Base-by-base conservation (phyloP, 1,140 invertebrate species). In the Vanessa tameamea region DNA sequence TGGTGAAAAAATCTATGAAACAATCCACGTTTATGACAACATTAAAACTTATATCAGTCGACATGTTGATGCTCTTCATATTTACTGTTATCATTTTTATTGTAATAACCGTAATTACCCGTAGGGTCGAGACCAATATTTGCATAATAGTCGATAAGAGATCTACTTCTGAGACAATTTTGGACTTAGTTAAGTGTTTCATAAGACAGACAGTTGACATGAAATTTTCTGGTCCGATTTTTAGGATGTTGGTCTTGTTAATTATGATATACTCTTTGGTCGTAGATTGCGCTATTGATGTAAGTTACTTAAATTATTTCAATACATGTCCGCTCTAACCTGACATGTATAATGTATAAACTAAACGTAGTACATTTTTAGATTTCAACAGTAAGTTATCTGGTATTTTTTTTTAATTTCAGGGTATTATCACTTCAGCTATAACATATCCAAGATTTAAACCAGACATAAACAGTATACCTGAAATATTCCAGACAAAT, bases 351-450 rank as follows among this genome's bases (percentile, higher is more conserved):
- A 31, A 31, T 4, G 2, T 31, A 31, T 31, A 31, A 6, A 31
- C 6, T 0, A 1, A 31, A 31, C 1, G 3, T 6, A 31, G 26
- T 31, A 6, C 26, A 1, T 31, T 6, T 31, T 4, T 31, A 31
- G 6, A 31, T 31, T 31, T 31, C 26, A 31, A 31, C 26, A 3
- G 3, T 6, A 31, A 31, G 3, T 31, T 3, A 20, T 1, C 20
- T 0, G 20, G 26, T n/a, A n/a, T 0, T 31, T 4, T 31, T 31
- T 51, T 75, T 53, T 65, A 64, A 31, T 89, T 91, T 78, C 80
- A 92, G 90, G 89, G 89, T 7, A 89, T 92, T 14, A 81, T 92
- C 72, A 88, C 84, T 55, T 88, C 91, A 55, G 87, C 91, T 47
- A 82, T 92, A 77, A 83, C 87, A n/a, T 91, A 92, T 75, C 87